Percentiles rank a stretch among this genome's conserved stretches.
phyloP scores from a whole-genome alignment of 37 sponge, comb jelly and placozoan species.

The Mnemiopsis leidyi region DNA sequence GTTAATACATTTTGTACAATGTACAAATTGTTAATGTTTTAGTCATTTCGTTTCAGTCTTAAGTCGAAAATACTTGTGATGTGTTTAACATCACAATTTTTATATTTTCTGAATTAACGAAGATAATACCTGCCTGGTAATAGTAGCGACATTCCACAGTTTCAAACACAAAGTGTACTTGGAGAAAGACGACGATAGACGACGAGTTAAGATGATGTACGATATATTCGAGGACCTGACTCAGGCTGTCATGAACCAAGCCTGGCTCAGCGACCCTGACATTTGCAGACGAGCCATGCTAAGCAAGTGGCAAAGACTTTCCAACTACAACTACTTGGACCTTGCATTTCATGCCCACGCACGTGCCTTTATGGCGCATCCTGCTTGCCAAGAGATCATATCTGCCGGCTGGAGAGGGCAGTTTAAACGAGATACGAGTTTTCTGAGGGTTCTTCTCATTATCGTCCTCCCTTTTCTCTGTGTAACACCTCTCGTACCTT shows the following conservation, averaged over 20 bases:
- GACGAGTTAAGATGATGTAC: constrained; percentile 1
- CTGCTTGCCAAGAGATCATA: constrained; percentile 45
- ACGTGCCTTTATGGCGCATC: neutral
- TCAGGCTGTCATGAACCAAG: neutral
- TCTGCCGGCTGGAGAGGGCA: constrained; percentile 17
- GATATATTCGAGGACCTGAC: constrained; percentile 10
- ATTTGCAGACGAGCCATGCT: neutral
- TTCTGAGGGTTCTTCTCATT: neutral
- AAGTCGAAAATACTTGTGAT: too few species aligned
- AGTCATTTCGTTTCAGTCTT: too few species aligned
- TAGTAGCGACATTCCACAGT: neutral
- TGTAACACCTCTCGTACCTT: neutral
- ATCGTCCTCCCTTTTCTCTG: constrained; percentile 1
- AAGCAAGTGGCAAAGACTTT: constrained; percentile 15
- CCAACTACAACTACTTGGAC: constrained; percentile 19
- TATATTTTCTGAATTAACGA: too few species aligned
- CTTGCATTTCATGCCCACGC: constrained; percentile 44
- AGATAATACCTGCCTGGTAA: too few species aligned
- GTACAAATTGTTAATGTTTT: too few species aligned
- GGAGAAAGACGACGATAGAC: constrained; percentile 20
- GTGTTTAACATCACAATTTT: too few species aligned
- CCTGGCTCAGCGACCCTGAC: neutral
- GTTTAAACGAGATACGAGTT: constrained; percentile 27
- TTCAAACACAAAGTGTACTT: neutral
- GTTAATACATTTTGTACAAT: neutral